phyloP scores from a whole-genome alignment of 2,797 vertebrate species.

The Anas capensis region DNA sequence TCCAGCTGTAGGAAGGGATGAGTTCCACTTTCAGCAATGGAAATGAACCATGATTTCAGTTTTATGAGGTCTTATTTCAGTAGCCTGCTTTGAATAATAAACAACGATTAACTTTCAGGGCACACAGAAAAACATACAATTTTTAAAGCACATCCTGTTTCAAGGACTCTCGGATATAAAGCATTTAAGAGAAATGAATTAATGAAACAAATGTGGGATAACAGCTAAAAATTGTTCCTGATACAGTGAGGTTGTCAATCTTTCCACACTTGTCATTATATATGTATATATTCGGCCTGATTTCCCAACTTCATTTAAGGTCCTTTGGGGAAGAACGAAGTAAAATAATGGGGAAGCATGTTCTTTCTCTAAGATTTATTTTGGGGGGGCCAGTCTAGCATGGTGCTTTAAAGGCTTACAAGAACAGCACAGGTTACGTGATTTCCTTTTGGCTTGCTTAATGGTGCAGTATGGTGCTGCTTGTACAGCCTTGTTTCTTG shows the following conservation, averaged over 20 bases:
- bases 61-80: constrained; percentile 30
- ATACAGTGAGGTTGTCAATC: background rate
- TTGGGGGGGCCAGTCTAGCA: background rate
- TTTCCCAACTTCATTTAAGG: constrained; percentile 25
- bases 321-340: background rate
- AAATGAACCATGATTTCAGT: background rate
- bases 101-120: background rate
- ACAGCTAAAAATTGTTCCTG: background rate
- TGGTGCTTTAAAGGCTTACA: background rate
- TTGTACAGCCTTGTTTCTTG: background rate
- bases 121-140: background rate
- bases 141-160: constrained; percentile 32
- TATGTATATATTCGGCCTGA: background rate
- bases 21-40: constrained; percentile 47
- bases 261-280: background rate
- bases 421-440: background rate
- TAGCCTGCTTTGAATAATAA: background rate
- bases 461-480: background rate
- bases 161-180: background rate
- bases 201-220: background rate
- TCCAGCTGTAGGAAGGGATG: background rate
- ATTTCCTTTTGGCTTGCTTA: background rate
- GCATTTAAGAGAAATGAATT: constrained; percentile 1
- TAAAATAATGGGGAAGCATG: background rate
- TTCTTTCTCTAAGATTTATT: constrained; percentile 4